Evolutionary conservation across 2,797 vertebrate species (phyloP).

Genomic region (Sciurus carolinensis): DNA sequence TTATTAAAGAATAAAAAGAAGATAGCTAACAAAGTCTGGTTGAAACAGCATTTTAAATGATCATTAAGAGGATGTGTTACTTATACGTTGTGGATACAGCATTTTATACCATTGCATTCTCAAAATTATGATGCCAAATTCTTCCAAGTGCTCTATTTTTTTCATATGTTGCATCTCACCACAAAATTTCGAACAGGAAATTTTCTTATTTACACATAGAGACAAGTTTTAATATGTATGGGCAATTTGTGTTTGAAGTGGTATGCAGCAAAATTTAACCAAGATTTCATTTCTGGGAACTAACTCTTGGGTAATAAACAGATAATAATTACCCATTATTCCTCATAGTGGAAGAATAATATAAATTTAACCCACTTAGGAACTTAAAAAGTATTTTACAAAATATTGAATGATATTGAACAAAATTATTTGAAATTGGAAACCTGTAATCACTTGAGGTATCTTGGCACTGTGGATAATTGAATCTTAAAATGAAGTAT

Average conservation of each 20-base stretch:
- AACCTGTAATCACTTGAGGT: neutral
- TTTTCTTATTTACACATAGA: neutral
- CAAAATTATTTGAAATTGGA: constrained; percentile 48
- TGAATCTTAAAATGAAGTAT: constrained; percentile 37
- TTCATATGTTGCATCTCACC: neutral
- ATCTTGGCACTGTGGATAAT: constrained; percentile 1
- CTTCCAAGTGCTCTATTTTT: neutral
- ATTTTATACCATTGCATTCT: constrained; percentile 51
- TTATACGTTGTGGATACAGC: neutral
- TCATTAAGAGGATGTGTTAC: neutral
- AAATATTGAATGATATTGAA: constrained; percentile 41
- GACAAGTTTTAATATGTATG: neutral
- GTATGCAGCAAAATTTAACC: neutral
- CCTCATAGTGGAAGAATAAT: constrained; percentile 16
- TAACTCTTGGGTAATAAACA: constrained; percentile 52
- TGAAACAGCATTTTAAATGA: neutral
- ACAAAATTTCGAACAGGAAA: neutral
- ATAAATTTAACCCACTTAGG: neutral
- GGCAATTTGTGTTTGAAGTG: constrained; percentile 53
- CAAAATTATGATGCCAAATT: constrained; percentile 67
- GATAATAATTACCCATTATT: neutral
- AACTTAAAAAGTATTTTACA: neutral
- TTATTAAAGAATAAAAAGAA: neutral
- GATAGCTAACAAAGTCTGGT: neutral
- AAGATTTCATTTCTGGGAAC: constrained; percentile 50